These are phyloP conservation scores for Ormyrus thymus DNA, from an alignment of 2,888 invertebrate species.

Conservation along the genomic window DNA sequence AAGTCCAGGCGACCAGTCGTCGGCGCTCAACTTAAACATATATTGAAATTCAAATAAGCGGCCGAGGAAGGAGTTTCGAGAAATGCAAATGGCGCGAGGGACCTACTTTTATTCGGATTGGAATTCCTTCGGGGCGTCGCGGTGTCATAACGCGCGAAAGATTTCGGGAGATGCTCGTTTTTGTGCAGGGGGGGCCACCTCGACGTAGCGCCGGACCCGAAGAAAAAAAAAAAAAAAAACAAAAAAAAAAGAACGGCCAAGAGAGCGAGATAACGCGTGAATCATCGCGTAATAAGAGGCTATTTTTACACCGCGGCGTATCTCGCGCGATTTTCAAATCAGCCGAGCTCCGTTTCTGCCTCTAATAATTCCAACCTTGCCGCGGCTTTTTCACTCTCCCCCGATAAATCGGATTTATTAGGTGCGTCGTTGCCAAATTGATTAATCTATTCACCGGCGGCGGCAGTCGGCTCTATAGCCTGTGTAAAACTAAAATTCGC, in stretches of 20 bases:
- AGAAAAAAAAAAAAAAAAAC: conserved; percentile 10
- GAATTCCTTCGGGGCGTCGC: conserved; percentile 21
- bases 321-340: conserved; percentile 29
- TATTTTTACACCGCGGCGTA: conserved; percentile 43
- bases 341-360: background rate
- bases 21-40: background rate
- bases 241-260: conserved; percentile 29
- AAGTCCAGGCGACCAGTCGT: background rate
- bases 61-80: conserved; percentile 6
- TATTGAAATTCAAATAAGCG: conserved; percentile 46
- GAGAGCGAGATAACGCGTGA: conserved; percentile 43
- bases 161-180: background rate
- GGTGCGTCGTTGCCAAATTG: too few relatives aligned
- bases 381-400: background rate
- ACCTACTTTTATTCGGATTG: conserved; percentile 25
- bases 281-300: conserved; percentile 48
- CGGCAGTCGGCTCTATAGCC: background rate
- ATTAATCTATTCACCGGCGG: background rate
- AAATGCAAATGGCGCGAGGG: conserved; percentile 33
- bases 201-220: background rate
- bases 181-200: background rate
- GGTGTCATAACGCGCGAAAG: conserved; percentile 35
- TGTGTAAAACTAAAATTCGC: too few relatives aligned
- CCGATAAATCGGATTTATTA: too few relatives aligned
- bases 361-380: conserved; percentile 38